Percentiles rank a stretch among this genome's conserved stretches.
Evolutionary conservation across 2,888 invertebrate species (phyloP).

Genomic region (Drosophila paucipuncta): DNA sequence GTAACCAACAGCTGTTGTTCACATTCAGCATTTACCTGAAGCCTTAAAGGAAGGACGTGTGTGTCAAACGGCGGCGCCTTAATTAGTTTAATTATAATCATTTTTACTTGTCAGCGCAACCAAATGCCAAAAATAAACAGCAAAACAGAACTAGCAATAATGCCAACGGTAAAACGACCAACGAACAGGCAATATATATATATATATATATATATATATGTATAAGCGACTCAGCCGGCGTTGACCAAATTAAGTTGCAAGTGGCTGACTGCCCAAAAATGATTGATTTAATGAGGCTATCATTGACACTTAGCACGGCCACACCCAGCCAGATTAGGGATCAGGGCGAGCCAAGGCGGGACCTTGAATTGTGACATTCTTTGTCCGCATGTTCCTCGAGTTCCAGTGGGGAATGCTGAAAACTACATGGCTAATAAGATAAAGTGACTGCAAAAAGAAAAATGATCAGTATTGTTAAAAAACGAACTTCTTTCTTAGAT

Average conservation of each 20-base stretch:
- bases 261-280: conserved; percentile 74
- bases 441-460: neutral
- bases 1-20: conserved; percentile 3
- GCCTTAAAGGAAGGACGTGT: neutral
- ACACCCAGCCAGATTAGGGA: conserved; percentile 44
- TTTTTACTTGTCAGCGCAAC: conserved; percentile 66
- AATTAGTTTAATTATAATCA: conserved; percentile 77
- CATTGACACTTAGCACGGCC: conserved; percentile 63
- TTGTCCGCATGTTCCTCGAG: conserved; percentile 14
- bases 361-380: conserved; percentile 37
- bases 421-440: neutral
- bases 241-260: conserved; percentile 74
- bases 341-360: conserved; percentile 1
- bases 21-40: neutral
- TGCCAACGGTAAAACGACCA: conserved; percentile 45
- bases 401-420: neutral
- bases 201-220: conserved; percentile 16
- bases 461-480: neutral
- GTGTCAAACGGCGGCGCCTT: conserved; percentile 40
- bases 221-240: conserved; percentile 17
- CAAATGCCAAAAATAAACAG: conserved; percentile 59
- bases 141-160: conserved; percentile 48
- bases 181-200: conserved; percentile 40
- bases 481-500: neutral
- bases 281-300: conserved; percentile 77